Conservation (phyloP, 2,888 invertebrate genomes). For the Nycteola revayana region DNA sequence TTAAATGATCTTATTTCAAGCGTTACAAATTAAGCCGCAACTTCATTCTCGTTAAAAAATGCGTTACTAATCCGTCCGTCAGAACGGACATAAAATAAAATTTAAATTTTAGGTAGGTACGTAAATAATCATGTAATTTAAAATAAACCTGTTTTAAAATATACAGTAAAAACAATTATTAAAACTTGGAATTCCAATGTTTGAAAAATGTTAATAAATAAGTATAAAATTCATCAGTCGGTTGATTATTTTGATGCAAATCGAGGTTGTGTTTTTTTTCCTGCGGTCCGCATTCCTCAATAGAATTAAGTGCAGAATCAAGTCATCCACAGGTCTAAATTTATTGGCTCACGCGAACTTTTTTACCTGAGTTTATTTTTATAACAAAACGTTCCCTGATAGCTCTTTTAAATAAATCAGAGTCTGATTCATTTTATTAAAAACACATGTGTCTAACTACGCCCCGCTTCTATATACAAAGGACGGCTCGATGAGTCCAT, state of each 20-base stretch:
- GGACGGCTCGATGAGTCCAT: too few species aligned
- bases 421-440: constrained; percentile 37
- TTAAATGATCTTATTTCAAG: too few species aligned
- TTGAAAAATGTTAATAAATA: neutral
- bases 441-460: too few species aligned
- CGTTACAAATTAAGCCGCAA: too few species aligned
- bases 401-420: constrained; percentile 38
- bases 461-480: too few species aligned
- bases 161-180: constrained; percentile 1
- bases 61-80: too few species aligned
- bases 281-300: constrained; percentile 46
- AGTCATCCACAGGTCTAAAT: constrained; percentile 48
- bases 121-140: too few species aligned
- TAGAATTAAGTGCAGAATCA: constrained; percentile 58
- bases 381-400: constrained; percentile 47
- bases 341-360: constrained; percentile 52
- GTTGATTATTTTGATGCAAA: constrained; percentile 20
- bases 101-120: too few species aligned
- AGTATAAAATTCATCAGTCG: constrained; percentile 7
- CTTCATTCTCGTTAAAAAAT: too few species aligned
- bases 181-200: constrained; percentile 8
- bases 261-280: constrained; percentile 19
- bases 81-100: too few species aligned
- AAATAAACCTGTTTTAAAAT: neutral
- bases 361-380: constrained; percentile 74